Base-by-base conservation (phyloP, 2,888 invertebrate genomes). In the Phymatocera aterrima region DNA sequence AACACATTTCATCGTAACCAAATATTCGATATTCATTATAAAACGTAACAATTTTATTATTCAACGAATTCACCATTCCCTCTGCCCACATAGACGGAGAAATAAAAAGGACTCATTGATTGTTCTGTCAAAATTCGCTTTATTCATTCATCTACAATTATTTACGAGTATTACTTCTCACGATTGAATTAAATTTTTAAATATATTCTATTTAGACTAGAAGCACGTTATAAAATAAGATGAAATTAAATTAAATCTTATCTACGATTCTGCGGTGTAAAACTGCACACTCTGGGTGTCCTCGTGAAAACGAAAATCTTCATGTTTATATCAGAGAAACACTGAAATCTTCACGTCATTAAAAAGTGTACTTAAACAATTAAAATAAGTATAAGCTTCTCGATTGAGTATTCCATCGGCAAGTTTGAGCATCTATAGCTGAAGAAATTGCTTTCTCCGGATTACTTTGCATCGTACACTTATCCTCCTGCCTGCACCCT, bases 361-460 rank as follows among this genome's bases (percentile, higher is more conserved):
- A 68, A 2, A 51, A 72, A 51, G 18, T 51, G 34, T n/a, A n/a
- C n/a, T n/a, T n/a, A n/a, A n/a, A n/a, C n/a, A n/a, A n/a, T n/a
- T n/a, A n/a, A n/a, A n/a, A n/a, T n/a, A n/a, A 51, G 51, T 72
- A 51, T 18, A 12, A 72, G 8, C 34, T 72, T n/a, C 48, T 34
- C 48, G 18, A 40, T 24, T 60, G 75, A 75, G 75, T 75, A 75
- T 75, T 75, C 40, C 18, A 54, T 57, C 75, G 60, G 60, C 75
- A 75, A 75, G 24, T 37, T 75, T 75, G 24, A 54, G 75, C 75
- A 57, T n/a, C n/a, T n/a, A n/a, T 57, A 57, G 75, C 75, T 57
- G 21, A 72, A 48, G 43, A 46, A 46, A 46, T 68, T 24, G 15
- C 68, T 46, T 68, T 24, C 24, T 68, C 46, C n/a, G 4, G n/a